Conservation (phyloP, 2,888 invertebrate genomes). For the Tineola bisselliella region DNA sequence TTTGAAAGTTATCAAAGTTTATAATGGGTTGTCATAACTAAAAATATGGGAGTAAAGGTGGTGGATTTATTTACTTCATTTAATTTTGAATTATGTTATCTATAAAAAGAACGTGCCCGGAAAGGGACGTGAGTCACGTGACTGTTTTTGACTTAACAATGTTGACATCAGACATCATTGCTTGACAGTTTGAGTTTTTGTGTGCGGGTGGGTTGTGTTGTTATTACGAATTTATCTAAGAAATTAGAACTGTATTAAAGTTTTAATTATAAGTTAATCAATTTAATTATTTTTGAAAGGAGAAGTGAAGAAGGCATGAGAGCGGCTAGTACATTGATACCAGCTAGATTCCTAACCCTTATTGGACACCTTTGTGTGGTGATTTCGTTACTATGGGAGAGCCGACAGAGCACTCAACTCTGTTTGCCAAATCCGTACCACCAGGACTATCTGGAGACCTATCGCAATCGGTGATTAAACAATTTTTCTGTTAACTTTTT, state of each 20-base stretch:
- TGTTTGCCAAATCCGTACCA: slow-evolving; percentile 63
- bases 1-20: no score
- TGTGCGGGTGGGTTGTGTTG: no score
- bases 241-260: neutral
- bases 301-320: slow-evolving; percentile 39
- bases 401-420: slow-evolving; percentile 58
- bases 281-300: neutral
- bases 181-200: no score
- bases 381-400: slow-evolving; percentile 74
- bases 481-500: neutral
- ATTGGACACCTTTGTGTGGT: slow-evolving; percentile 75
- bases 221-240: no score
- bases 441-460: slow-evolving; percentile 62
- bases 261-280: neutral
- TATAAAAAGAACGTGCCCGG: no score
- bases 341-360: slow-evolving; percentile 76
- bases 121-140: no score
- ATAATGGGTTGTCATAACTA: no score
- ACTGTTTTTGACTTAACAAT: no score
- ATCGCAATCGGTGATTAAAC: slow-evolving; percentile 63
- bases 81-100: no score
- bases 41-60: no score
- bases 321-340: slow-evolving; percentile 63
- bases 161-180: no score
- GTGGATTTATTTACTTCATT: no score